A percentile compares a stretch with the other conserved stretches of the same genome.
Conservation (phyloP, 2,797 vertebrate genomes). For the Lepilemur ruficaudatus region DNA sequence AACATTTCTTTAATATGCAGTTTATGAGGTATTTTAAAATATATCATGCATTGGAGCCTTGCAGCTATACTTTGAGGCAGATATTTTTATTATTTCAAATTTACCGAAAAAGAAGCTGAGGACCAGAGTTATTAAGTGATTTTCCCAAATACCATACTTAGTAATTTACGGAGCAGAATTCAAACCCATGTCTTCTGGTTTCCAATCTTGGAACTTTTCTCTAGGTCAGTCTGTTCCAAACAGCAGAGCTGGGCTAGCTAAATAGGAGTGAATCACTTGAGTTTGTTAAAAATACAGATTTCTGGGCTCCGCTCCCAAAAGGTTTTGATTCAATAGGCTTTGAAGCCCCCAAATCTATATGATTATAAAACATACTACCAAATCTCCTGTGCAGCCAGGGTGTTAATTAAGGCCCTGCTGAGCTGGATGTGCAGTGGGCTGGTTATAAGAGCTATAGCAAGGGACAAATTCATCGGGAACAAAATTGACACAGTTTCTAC, state of each 20-base stretch:
- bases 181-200: not conserved
- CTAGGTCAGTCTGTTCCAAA: not conserved
- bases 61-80: not conserved
- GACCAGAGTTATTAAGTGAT: not conserved
- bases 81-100: slow-evolving; percentile 10
- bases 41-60: not conserved
- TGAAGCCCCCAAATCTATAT: not conserved
- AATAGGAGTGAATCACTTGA: not conserved
- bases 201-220: not conserved
- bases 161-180: not conserved
- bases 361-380: not conserved
- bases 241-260: not conserved
- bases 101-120: not conserved
- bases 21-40: not conserved
- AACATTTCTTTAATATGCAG: not conserved
- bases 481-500: not conserved
- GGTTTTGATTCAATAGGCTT: not conserved
- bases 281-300: not conserved
- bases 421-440: not conserved
- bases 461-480: not conserved
- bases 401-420: not conserved
- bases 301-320: not conserved
- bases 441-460: not conserved
- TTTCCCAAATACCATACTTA: not conserved
- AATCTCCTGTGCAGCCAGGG: not conserved